Conservation (phyloP, 2,113 vertebrate genomes). For the Malurus elegans region DNA sequence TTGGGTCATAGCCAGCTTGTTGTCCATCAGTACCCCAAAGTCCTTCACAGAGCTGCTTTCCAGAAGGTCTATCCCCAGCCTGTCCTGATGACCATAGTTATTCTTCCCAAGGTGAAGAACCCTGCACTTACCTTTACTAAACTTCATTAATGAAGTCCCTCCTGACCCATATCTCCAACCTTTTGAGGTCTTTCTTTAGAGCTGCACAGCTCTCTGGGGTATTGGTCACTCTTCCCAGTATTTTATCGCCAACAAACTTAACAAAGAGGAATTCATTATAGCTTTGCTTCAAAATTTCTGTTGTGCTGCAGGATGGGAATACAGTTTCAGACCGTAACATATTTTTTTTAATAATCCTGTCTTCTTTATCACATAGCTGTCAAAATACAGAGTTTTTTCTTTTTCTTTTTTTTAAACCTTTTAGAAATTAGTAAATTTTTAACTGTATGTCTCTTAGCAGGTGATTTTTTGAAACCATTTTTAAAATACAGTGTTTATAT, state of each 20-base stretch:
- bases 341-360: not conserved
- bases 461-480: not conserved
- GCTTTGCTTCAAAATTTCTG: not conserved
- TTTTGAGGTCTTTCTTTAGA: not conserved
- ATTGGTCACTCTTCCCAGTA: fast-evolving
- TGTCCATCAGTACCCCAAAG: not conserved
- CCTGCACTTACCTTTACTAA: not conserved
- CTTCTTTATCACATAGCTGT: not conserved
- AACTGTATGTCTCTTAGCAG: fast-evolving
- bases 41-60: not conserved
- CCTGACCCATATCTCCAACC: not conserved
- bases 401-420: not conserved
- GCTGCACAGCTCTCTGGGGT: too few relatives aligned
- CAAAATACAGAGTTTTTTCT: not conserved
- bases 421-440: not conserved
- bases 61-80: not conserved
- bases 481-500: not conserved
- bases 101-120: not conserved
- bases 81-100: not conserved
- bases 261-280: not conserved
- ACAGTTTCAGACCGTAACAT: not conserved
- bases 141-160: not conserved
- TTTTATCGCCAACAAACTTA: not conserved
- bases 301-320: not conserved
- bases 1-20: not conserved